Evolutionary conservation across 64 coral and sea anemone genomes (phyloP), one percentile per base, ranked within the genome.

Genomic region (Pachyseris speciosa): DNA sequence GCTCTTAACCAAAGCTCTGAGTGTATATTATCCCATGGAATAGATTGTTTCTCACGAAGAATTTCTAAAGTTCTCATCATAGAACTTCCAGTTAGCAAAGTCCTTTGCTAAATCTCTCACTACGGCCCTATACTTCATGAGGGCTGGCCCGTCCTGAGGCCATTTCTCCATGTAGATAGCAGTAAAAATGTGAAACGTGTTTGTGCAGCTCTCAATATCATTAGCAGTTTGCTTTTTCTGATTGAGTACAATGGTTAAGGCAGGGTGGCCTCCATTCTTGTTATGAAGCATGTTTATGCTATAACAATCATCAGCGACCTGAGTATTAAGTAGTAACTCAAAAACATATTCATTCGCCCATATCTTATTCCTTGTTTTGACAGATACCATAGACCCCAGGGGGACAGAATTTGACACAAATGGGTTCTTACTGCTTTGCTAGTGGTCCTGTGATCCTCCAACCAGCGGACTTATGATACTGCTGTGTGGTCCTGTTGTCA

Each of bases 41-140:
- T 69, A 0, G 28, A 10, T 10, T 33, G 15, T 20, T 2, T 53
- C 39, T 87, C 44, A 3, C 67, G 43, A 47, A 92, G 17, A 28
- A 63, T n/a, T 85, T 6, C 79, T 47, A 22, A 84, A 75, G 74
- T 92, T 92, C 45, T 91, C 76, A 12, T 91, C 78, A 58, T 91
- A 83, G 55, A 91, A 72, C 40, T 61, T 60, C 77, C 89, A 92
- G 64, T 85, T 73, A 2, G 69, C 67, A 0, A 78, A 78, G 67
- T 67, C 52, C 11, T 74, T 0, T 9, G 89, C 79, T n/a, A 92
- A 72, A 57, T 92, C 89, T 30, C 70, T 65, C 8, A 92, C 52
- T 49, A 3, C 29, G 15, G 45, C 52, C 44, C 87, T 52, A 75
- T 92, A 92, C 27, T 92, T 92, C 63, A 92, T 92, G n/a, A n/a